Evolutionary conservation across 1,140 invertebrate genomes (phyloP), one percentile per base, ranked within the genome.

Genomic region (Meloidogyne hapla): DNA sequence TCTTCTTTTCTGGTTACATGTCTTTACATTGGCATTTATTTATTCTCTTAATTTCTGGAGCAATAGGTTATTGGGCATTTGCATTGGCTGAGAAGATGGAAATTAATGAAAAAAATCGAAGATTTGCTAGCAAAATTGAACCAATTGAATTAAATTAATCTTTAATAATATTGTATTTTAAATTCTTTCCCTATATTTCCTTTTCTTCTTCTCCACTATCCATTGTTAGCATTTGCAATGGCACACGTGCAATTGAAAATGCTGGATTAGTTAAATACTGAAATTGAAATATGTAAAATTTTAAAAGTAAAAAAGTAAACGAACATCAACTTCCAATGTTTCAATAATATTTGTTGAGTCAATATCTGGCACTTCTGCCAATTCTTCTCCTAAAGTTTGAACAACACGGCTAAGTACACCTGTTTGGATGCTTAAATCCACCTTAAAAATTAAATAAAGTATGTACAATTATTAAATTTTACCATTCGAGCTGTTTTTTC

Each of bases 1-100:
- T 98, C 89, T 92, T 92, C 87, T 97, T 96, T 89, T 93, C 93
- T 70, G 91, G 91, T 8, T 87, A 90, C 38, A 86, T 94, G 1
- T 89, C 91, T 0, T 89, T 98, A 2, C 90, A 93, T 63, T 91
- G 91, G 63, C 95, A 97, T 87, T 87, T 98, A 8, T 88, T 89
- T 0, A 92, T 97, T 18, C 56, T 80, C 15, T 69, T 64, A 26
- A 33, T 75, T 62, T 69, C 66, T 42, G 69, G 45, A 10, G 33
- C 79, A 33, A 2, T 80, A 9, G 79, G 79, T 15, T 80, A 68
- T 64, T 33, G 63, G 8, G 15, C 62, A 15, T 80, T 80, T 74
- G 21, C 65, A 8, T 2, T 78, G 25, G 78, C 72, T 6, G 79
- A 80, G 40, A 38, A 62, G 38, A 65, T 74, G 74, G 40, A 64